A percentile compares a stretch with the other conserved stretches of the same genome.
Evolutionary conservation across 2,797 vertebrate species (phyloP).

Genomic region (Scolopax bukidnonensis): DNA sequence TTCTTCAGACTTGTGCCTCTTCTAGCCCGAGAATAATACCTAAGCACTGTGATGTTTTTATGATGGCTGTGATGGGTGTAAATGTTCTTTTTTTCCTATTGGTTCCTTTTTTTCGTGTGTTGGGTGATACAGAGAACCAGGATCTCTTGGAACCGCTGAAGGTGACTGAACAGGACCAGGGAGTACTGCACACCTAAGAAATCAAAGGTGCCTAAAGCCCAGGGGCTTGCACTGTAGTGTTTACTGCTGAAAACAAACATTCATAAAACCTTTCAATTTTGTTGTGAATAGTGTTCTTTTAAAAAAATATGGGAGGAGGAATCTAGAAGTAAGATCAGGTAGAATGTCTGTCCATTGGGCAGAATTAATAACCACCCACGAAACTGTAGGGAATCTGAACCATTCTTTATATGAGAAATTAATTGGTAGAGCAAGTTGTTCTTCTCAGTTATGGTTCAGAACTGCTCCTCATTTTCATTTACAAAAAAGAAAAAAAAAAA

Average conservation of each 20-base stretch:
- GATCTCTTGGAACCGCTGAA: neutral
- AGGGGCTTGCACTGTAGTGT: neutral
- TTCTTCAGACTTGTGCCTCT: neutral
- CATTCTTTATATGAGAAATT: neutral
- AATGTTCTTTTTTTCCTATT: neutral
- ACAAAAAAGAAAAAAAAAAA: neutral
- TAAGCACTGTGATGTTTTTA: neutral
- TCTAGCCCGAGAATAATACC: neutral
- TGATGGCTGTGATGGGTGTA: neutral
- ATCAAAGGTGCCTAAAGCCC: neutral
- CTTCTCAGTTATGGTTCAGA: neutral
- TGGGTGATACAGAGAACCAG: neutral
- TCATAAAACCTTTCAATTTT: neutral
- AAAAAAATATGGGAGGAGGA: neutral
- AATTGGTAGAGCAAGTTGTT: neutral
- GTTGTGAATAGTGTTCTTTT: neutral
- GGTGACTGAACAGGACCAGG: too few species aligned
- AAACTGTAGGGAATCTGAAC: neutral
- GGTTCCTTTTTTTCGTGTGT: neutral
- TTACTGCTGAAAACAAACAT: neutral
- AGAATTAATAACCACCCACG: neutral
- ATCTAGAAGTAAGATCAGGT: neutral
- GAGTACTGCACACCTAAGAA: neutral
- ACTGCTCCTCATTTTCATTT: neutral
- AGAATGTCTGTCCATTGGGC: neutral